A percentile compares a stretch with the other conserved stretches of the same genome.
Conservation (phyloP, 1,140 invertebrate species). For the Bilobella aurantiaca region DNA sequence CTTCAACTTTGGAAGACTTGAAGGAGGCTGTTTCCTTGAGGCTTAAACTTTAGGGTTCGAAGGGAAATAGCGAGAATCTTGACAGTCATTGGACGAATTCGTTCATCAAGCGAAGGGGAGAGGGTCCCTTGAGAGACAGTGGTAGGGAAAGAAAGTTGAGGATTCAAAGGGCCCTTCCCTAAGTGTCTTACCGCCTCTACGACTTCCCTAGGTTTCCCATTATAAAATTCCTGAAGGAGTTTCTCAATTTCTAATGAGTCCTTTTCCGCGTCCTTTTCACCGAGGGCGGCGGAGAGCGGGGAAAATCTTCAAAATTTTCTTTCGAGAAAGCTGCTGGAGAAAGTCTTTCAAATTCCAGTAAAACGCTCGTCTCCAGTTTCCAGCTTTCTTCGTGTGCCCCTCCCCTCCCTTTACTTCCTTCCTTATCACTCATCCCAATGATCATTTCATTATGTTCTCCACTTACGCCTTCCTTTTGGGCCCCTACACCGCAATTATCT, state of each 20-base stretch:
- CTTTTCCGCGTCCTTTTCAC: no score
- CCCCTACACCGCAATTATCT: constrained; percentile 28
- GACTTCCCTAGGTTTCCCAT: constrained; percentile 23
- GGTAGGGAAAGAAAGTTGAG: neutral
- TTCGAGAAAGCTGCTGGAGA: constrained; percentile 16
- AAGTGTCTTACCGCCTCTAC: constrained; percentile 18
- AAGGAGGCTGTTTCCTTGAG: no score
- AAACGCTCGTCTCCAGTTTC: constrained; percentile 19
- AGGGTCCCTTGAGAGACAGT: neutral
- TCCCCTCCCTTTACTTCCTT: no score
- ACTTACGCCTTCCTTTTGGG: neutral
- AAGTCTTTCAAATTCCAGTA: constrained; percentile 28
- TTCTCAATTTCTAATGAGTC: constrained; percentile 28
- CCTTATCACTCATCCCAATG: constrained; percentile 24
- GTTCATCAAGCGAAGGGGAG: neutral
- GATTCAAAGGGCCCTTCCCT: constrained; percentile 12
- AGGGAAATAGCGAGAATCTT: constrained; percentile 9
- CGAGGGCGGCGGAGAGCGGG: no score
- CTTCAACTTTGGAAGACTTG: no score
- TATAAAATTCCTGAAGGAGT: constrained; percentile 30
- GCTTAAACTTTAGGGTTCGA: no score
- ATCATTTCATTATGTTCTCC: constrained; percentile 31
- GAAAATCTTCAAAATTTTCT: no score
- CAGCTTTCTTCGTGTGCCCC: no score
- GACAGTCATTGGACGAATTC: neutral